A percentile compares a stretch with the other conserved stretches of the same genome.
Evolutionary conservation across 2,888 invertebrate genomes (phyloP).

Genomic region (Choristoneura rosaceana): DNA sequence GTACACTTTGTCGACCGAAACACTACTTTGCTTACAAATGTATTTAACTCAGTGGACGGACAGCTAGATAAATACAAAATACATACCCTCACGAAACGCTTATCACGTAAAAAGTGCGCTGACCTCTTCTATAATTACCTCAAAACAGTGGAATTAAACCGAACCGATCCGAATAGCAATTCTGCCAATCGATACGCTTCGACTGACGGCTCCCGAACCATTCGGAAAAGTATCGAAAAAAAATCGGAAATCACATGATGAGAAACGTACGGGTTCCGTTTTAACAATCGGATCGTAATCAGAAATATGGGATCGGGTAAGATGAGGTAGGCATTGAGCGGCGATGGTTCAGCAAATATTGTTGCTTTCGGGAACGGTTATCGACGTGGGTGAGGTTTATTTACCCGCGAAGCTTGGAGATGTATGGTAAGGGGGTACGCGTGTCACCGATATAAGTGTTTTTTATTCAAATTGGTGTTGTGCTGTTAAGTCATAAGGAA

Average conservation of each 20-base stretch:
- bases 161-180: slow-evolving; percentile 58
- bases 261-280: slow-evolving; percentile 24
- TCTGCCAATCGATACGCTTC: slow-evolving; percentile 58
- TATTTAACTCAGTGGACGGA: neutral
- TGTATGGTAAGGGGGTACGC: neutral
- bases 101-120: slow-evolving; percentile 33
- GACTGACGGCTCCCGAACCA: slow-evolving; percentile 53
- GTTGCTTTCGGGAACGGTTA: neutral
- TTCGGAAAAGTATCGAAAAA: slow-evolving; percentile 57
- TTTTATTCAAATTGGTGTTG: neutral
- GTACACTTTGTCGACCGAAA: neutral
- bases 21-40: neutral
- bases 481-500: neutral
- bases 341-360: slow-evolving; percentile 5
- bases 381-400: neutral
- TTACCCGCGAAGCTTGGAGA: neutral
- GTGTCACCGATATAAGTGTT: neutral
- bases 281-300: neutral
- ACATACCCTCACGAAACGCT: slow-evolving; percentile 28
- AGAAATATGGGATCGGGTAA: slow-evolving; percentile 7
- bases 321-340: neutral
- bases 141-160: slow-evolving; percentile 42
- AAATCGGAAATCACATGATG: slow-evolving; percentile 61
- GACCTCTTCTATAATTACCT: slow-evolving; percentile 44
- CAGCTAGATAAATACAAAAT: neutral